Percentiles rank a stretch among this genome's conserved stretches.
phyloP scores from a whole-genome alignment of 2,888 invertebrate species.

The Metallyticus violacea region DNA sequence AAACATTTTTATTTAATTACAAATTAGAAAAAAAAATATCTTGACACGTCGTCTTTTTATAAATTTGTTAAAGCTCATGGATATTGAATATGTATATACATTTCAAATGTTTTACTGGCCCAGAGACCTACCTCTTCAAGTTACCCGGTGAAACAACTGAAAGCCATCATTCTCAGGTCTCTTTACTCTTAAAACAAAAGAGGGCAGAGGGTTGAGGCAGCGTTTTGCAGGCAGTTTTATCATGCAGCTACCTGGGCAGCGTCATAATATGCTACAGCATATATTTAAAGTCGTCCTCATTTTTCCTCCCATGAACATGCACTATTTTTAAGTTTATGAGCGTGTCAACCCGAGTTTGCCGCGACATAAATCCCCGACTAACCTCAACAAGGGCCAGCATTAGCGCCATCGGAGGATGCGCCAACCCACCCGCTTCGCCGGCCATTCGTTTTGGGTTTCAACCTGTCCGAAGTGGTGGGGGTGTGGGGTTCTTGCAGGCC shows the following conservation, averaged over 20 bases:
- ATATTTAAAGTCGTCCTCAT: not conserved
- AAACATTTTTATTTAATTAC: too few species aligned
- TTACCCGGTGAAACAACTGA: not conserved
- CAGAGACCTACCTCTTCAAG: not conserved
- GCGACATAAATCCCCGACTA: slow-evolving; percentile 23
- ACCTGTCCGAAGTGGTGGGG: not conserved
- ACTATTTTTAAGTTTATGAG: slow-evolving; percentile 8
- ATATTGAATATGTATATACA: too few species aligned
- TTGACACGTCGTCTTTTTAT: too few species aligned
- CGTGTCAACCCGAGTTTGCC: slow-evolving; percentile 28
- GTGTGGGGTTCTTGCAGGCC: not conserved
- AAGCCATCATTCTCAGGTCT: not conserved
- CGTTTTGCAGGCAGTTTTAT: not conserved
- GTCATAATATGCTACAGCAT: not conserved
- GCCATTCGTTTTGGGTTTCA: slow-evolving; percentile 4
- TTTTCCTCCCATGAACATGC: not conserved
- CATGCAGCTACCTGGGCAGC: not conserved
- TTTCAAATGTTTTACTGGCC: not conserved
- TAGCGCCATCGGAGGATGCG: not conserved
- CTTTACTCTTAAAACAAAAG: not conserved
- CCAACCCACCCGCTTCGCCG: not conserved
- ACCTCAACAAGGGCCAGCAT: not conserved
- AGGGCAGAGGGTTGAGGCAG: not conserved
- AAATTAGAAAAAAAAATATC: too few species aligned
- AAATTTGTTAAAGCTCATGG: too few species aligned